Evolutionary conservation across 2,888 invertebrate species (phyloP), one percentile per base, ranked within the genome.

Genomic region (Heliconius sara): DNA sequence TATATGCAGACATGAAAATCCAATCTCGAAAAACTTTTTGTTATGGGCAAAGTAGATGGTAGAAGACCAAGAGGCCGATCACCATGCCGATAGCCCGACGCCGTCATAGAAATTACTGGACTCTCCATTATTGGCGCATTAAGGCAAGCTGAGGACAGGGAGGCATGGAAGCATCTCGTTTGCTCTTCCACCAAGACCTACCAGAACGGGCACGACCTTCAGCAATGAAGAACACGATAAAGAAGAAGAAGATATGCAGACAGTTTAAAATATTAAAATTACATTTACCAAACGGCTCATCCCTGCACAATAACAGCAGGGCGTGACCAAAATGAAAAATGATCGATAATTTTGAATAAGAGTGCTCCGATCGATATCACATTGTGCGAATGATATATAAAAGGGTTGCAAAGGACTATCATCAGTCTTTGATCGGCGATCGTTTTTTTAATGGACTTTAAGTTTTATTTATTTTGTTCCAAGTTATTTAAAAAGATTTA

Each of bases 271-370:
- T 30, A 34, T 22, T 67, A 13, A 65, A n/a, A 10, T 9, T 57
- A 22, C 57, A 43, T 25, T 22, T 75, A 75, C 43, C 65, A 27
- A 27, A 65, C 16, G 43, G 25, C 65, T 39, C 39, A 65, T 65
- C 39, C 65, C 22, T 47, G 25, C 75, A 19, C 43, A 80, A 79
- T 82, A 80, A 74, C 78, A 82, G 75, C 65, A 77, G 81, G 84
- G 84, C 84, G 84, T 85, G 80, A 85, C 83, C 81, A 73, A 82
- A 82, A 83, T 83, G 83, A 83, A 83, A 83, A 83, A 85, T 85
- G 85, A 85, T 87, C 84, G 85, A 85, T 86, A 84, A 84, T 84
- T 82, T 80, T 76, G 81, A 84, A 87, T 84, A 84, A 80, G 83
- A 84, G 83, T 85, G 83, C 79, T 79, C 80, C 83, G 84, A 84